Evolutionary conservation across 2,113 vertebrate species (phyloP).

Genomic region (Heterocephalus glaber): DNA sequence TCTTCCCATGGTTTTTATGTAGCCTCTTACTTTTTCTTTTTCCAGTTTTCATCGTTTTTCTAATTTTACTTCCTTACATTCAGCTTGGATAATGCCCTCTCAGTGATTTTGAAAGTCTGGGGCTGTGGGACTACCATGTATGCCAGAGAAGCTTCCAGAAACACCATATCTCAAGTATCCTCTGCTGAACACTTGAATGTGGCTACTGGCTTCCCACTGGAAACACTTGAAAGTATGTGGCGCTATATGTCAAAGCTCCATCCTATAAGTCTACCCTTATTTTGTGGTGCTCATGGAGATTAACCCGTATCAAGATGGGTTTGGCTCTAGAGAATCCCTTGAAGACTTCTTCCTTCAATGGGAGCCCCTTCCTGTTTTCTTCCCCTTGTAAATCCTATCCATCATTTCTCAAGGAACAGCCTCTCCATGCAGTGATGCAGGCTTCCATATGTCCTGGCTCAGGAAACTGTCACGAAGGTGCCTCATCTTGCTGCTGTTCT

Average conservation of each 20-base stretch:
- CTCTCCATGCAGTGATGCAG: background rate
- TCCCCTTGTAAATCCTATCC: background rate
- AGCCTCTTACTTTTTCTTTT: too few relatives aligned
- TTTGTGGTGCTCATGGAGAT: background rate
- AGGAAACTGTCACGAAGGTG: background rate
- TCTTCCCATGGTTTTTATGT: background rate
- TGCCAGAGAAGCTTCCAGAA: background rate
- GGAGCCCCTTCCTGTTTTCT: background rate
- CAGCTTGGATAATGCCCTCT: background rate
- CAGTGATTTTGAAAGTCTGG: background rate
- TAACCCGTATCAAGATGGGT: background rate
- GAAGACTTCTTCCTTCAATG: background rate
- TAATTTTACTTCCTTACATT: background rate
- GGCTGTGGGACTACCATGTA: background rate
- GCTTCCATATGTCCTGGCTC: background rate
- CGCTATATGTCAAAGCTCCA: background rate
- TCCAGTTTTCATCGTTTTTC: background rate
- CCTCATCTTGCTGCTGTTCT: background rate
- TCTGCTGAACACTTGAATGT: background rate
- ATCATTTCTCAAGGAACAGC: background rate
- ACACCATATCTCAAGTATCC: background rate
- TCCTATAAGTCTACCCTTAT: background rate
- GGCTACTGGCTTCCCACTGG: background rate
- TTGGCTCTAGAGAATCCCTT: background rate
- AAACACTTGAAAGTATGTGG: background rate